Conservation (phyloP, 64 coral and sea anemone genomes). For the Stichodactyla helianthus region DNA sequence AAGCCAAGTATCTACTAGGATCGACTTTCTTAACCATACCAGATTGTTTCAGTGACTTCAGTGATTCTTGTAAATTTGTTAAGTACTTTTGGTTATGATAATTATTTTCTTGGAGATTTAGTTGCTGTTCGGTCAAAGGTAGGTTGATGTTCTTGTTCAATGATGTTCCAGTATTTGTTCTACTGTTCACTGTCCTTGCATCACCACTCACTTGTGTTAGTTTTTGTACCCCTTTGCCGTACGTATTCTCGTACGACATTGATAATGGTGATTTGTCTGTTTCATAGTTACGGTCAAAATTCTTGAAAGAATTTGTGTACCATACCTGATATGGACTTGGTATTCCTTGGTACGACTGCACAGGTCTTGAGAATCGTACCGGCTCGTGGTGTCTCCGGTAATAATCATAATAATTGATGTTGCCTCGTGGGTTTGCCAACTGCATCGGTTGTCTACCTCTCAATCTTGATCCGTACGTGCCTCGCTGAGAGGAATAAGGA, state of each 20-base stretch:
- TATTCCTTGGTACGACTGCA: neutral
- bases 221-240: neutral
- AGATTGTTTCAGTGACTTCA: neutral
- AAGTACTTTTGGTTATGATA: neutral
- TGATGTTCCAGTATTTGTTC: neutral
- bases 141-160: neutral
- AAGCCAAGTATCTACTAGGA: constrained; percentile 13
- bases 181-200: neutral
- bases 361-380: neutral
- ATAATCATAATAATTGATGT: neutral
- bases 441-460: neutral
- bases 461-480: neutral
- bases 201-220: neutral
- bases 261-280: neutral
- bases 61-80: constrained; percentile 2
- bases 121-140: neutral
- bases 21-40: constrained; percentile 2
- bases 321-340: constrained; percentile 8
- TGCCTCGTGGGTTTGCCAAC: neutral
- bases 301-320: neutral
- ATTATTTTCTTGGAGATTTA: neutral
- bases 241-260: neutral
- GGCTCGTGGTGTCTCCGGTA: neutral
- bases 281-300: neutral
- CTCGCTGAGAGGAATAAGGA: neutral